A percentile compares a stretch with the other conserved stretches of the same genome.
Conservation (phyloP, 2,888 invertebrate species). For the Stenodema calcarata region DNA sequence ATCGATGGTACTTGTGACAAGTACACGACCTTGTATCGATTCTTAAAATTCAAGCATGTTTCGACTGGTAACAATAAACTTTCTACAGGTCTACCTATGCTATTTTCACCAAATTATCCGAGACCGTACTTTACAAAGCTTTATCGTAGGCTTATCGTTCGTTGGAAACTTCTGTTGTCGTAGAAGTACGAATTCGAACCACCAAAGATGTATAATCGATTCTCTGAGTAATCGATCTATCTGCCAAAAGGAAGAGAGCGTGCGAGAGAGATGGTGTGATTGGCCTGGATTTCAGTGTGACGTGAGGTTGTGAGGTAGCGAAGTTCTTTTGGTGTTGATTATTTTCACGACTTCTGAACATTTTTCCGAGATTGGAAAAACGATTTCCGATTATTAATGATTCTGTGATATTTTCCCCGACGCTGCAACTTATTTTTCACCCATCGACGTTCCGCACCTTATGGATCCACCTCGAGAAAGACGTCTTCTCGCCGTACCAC, state of each 20-base stretch:
- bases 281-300: constrained; percentile 52
- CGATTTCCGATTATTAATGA: neutral
- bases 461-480: constrained; percentile 11
- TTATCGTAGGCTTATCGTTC: too few species aligned
- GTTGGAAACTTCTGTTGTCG: too few species aligned
- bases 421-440: neutral
- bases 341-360: neutral
- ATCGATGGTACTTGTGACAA: neutral
- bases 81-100: too few species aligned
- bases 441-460: neutral
- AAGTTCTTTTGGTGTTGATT: neutral
- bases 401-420: neutral
- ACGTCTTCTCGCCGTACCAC: neutral
- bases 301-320: constrained; percentile 41
- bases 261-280: neutral
- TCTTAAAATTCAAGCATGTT: too few species aligned
- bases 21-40: too few species aligned
- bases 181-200: too few species aligned
- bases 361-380: neutral
- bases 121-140: too few species aligned
- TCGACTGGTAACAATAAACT: too few species aligned
- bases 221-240: neutral
- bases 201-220: too few species aligned
- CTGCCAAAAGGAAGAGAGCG: neutral
- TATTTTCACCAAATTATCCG: too few species aligned